A percentile compares a stretch with the other conserved stretches of the same genome.
Evolutionary conservation across 2,888 invertebrate genomes (phyloP).

Genomic region (Epirrita christyi): DNA sequence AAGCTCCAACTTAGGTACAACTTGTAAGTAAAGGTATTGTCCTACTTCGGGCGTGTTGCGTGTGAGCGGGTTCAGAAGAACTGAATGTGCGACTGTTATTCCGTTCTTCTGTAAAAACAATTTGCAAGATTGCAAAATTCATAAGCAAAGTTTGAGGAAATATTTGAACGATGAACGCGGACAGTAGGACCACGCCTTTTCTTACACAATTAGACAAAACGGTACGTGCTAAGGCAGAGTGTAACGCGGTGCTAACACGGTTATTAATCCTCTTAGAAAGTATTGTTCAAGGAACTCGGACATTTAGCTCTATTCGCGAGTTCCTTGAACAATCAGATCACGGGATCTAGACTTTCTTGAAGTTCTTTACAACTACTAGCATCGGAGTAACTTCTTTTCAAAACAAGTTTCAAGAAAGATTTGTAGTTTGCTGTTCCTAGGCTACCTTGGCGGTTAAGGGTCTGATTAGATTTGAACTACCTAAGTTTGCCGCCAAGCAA

Average conservation of each 20-base stretch:
- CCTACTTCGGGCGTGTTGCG: too few species aligned
- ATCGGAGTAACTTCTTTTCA: slow-evolving; percentile 3
- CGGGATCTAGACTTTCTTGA: slow-evolving; percentile 30
- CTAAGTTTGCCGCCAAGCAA: too few species aligned
- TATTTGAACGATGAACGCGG: too few species aligned
- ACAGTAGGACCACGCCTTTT: not conserved
- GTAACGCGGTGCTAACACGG: slow-evolving; percentile 13
- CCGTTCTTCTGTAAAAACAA: too few species aligned
- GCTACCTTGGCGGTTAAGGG: too few species aligned
- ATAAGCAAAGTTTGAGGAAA: too few species aligned
- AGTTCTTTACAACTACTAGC: slow-evolving; percentile 13
- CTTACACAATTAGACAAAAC: not conserved
- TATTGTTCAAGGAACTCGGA: slow-evolving; percentile 40
- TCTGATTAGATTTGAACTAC: too few species aligned
- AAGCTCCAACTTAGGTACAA: slow-evolving; percentile 7
- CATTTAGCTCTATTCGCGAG: too few species aligned
- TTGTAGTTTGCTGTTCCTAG: not conserved
- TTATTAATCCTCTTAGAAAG: slow-evolving; percentile 39
- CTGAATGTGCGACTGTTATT: not conserved
- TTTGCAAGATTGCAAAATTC: too few species aligned
- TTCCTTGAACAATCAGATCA: too few species aligned
- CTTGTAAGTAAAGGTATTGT: not conserved
- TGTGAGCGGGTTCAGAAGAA: not conserved
- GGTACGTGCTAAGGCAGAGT: slow-evolving; percentile 6
- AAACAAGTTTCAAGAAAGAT: slow-evolving; percentile 44